Evolutionary conservation across 2,113 vertebrate species (phyloP), one percentile per base, ranked within the genome.

Genomic region (Elephas maximus): DNA sequence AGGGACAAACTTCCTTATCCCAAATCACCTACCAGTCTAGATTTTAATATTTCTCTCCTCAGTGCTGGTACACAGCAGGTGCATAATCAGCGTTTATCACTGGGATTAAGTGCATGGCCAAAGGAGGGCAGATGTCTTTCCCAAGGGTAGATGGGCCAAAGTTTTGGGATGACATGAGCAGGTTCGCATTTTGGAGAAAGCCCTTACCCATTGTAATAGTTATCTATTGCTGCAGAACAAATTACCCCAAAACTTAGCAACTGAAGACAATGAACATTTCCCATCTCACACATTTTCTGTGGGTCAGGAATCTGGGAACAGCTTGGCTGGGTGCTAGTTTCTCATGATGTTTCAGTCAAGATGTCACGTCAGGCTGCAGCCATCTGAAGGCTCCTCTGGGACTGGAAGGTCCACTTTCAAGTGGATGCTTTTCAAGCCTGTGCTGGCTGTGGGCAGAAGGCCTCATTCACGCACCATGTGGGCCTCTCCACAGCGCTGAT

Each of bases 31-130:
- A 0, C 53, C 4, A 1, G 0, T 10, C 78, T 4, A 3, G 51
- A 26, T 6, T 53, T 21, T 18, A 0, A 5, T 41, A 28, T 37
- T 28, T 76, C 78, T 24, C 0, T 84, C 33, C 53, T 53, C 18
- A 18, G 48, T 21, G 28, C 45, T 10, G 7, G 67, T 5, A 24
- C 26, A 28, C 18, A 78, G 69, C 28, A 33, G 21, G 57, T 2
- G 9, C 44, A n/a, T 6, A 23, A n/a, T 1, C 4, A 4, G 0
- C 8, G 21, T 0, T 2, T 26, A 74, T 24, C 30, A 5, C 3
- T 0, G 6, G 44, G 7, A 12, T 1, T 26, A 9, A 41, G 44
- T 1, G 71, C 65, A 14, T 60, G n/a, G 69, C 69, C 12, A 62
- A 24, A n/a, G 37, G 73, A 26, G 5, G 37, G 74, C 2, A 28